A percentile compares a stretch with the other conserved stretches of the same genome.
Conservation (phyloP, 2,797 vertebrate genomes). For the Spheniscus humboldti region DNA sequence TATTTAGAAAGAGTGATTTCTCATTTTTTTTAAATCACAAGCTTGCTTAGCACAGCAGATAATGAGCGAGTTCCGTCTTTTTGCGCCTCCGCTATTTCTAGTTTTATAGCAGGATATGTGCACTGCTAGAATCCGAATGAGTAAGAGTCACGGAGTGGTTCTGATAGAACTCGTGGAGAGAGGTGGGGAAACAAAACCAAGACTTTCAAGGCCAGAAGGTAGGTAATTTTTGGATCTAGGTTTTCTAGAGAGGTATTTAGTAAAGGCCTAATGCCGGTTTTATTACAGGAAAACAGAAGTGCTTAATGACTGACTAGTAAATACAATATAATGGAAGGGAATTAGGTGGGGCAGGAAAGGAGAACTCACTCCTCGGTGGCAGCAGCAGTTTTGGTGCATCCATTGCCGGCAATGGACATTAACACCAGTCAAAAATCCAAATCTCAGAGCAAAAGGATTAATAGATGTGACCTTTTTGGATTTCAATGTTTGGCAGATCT, state of each 20-base stretch:
- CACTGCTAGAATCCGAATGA: slow-evolving; percentile 26
- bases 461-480: slow-evolving; percentile 35
- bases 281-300: slow-evolving; percentile 61
- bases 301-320: slow-evolving; percentile 57
- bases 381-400: slow-evolving; percentile 71
- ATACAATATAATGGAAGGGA: slow-evolving; percentile 43
- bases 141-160: slow-evolving; percentile 28
- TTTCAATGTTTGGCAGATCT: slow-evolving; percentile 45
- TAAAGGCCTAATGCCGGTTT: slow-evolving; percentile 58
- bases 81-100: not conserved
- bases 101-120: slow-evolving; percentile 18
- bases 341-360: slow-evolving; percentile 9
- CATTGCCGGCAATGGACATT: slow-evolving; percentile 73
- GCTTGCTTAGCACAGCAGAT: slow-evolving; percentile 31
- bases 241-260: slow-evolving; percentile 68
- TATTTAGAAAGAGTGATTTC: not conserved
- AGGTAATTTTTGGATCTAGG: not conserved
- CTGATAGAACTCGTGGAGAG: slow-evolving; percentile 10
- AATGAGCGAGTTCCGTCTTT: not conserved
- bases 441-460: slow-evolving; percentile 57
- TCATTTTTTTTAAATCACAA: not conserved
- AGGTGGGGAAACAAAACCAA: slow-evolving; percentile 10
- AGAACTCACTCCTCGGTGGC: slow-evolving; percentile 60
- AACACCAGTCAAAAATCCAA: slow-evolving; percentile 59
- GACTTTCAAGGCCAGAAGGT: slow-evolving; percentile 47